These are phyloP conservation scores for Vanessa tameamea DNA, from an alignment of 1,140 invertebrate genomes.

Conservation along the genomic window DNA sequence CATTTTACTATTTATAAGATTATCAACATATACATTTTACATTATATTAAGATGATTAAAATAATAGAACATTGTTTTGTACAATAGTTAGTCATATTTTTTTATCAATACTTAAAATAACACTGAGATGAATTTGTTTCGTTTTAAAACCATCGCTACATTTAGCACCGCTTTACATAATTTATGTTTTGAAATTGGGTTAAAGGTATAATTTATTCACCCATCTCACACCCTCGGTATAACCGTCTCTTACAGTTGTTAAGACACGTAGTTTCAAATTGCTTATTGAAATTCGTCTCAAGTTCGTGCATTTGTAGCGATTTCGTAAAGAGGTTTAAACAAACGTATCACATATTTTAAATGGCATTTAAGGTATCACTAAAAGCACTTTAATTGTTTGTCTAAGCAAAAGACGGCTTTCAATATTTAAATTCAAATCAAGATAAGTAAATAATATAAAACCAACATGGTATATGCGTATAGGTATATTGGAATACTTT, in stretches of 20 bases:
- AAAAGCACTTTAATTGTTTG: conserved; percentile 1
- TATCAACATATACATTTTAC: too few species aligned
- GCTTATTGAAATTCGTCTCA: conserved; percentile 8
- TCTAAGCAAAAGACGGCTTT: background rate
- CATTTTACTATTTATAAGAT: too few species aligned
- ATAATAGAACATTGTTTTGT: too few species aligned
- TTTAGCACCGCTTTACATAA: conserved; percentile 27
- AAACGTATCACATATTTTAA: conserved; percentile 2
- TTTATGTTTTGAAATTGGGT: conserved; percentile 30
- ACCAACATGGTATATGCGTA: too few species aligned
- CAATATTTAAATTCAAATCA: background rate
- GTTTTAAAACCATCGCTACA: conserved; percentile 23
- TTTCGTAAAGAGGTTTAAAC: background rate
- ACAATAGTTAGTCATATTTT: too few species aligned
- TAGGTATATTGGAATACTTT: too few species aligned
- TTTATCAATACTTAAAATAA: too few species aligned
- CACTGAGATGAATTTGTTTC: background rate
- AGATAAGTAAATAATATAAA: too few species aligned
- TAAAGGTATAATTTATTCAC: conserved; percentile 29
- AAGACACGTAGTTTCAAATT: conserved; percentile 10
- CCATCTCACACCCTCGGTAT: conserved; percentile 14
- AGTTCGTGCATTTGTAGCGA: conserved; percentile 3
- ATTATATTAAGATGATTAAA: too few species aligned
- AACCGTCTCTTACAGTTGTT: conserved; percentile 8
- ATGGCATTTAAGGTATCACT: background rate